These are phyloP conservation scores for Cephalotes varians DNA, from an alignment of 2,888 invertebrate genomes.

Conservation along the genomic window DNA sequence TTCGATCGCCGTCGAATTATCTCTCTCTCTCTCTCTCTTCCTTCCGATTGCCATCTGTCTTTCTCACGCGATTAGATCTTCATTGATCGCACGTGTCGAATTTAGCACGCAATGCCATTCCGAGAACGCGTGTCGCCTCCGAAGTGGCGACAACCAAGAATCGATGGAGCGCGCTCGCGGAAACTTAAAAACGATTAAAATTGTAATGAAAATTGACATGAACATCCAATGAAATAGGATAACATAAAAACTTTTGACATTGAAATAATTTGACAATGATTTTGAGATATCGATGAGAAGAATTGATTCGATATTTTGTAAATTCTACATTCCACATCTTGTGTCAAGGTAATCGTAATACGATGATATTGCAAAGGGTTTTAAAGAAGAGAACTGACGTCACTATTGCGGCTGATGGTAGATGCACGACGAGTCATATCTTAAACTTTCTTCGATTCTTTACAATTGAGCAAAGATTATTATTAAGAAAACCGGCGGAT, in stretches of 20 bases:
- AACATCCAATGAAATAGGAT: neutral
- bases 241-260: neutral
- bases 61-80: slow-evolving; percentile 32
- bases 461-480: slow-evolving; percentile 76
- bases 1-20: slow-evolving; percentile 67
- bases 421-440: slow-evolving; percentile 51
- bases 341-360: slow-evolving; percentile 7
- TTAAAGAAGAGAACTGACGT: slow-evolving; percentile 49
- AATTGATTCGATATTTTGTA: slow-evolving; percentile 3
- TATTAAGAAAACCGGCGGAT: slow-evolving; percentile 65
- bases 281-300: neutral
- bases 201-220: neutral
- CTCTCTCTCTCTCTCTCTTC: slow-evolving; percentile 43
- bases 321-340: slow-evolving; percentile 33
- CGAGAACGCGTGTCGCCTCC: slow-evolving; percentile 1
- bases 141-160: neutral
- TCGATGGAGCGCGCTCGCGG: neutral
- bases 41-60: slow-evolving; percentile 14
- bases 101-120: slow-evolving; percentile 11
- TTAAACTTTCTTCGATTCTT: slow-evolving; percentile 66
- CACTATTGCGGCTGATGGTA: slow-evolving; percentile 55
- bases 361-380: slow-evolving; percentile 7
- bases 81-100: slow-evolving; percentile 30
- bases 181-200: neutral
- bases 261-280: neutral